phyloP scores from a whole-genome alignment of 2,113 vertebrate species.

The Cebus imitator region DNA sequence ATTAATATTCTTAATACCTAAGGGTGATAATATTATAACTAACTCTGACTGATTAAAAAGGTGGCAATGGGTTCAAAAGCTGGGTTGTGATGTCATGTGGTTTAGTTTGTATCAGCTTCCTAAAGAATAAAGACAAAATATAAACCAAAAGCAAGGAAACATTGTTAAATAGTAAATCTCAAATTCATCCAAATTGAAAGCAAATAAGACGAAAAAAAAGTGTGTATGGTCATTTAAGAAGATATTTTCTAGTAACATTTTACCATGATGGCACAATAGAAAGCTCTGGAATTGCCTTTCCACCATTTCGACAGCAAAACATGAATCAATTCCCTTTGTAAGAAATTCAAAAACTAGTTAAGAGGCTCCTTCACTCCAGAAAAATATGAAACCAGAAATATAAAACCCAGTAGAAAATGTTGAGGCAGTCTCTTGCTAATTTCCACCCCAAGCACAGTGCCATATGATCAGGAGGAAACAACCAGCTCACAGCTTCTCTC shows the following conservation, averaged over 20 bases:
- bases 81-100: slow-evolving; percentile 42
- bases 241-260: neutral
- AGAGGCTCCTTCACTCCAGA: neutral
- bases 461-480: neutral
- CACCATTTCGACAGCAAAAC: neutral
- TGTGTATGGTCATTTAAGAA: neutral
- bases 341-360: neutral
- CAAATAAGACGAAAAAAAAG: neutral
- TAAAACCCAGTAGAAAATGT: neutral
- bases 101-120: slow-evolving; percentile 56
- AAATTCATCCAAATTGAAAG: neutral
- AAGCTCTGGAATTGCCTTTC: neutral
- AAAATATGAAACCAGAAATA: neutral
- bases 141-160: neutral
- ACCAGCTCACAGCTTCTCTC: neutral
- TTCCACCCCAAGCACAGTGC: neutral
- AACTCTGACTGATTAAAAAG: slow-evolving; percentile 71
- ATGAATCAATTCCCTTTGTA: neutral
- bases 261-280: neutral
- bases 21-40: slow-evolving; percentile 66
- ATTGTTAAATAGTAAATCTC: neutral
- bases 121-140: slow-evolving; percentile 45
- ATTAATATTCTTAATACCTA: slow-evolving; percentile 75
- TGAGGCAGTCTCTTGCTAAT: neutral
- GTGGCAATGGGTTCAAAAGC: slow-evolving; percentile 71